These are phyloP conservation scores for Ceratitis capitata DNA, from an alignment of 1,140 invertebrate genomes.

Conservation along the genomic window DNA sequence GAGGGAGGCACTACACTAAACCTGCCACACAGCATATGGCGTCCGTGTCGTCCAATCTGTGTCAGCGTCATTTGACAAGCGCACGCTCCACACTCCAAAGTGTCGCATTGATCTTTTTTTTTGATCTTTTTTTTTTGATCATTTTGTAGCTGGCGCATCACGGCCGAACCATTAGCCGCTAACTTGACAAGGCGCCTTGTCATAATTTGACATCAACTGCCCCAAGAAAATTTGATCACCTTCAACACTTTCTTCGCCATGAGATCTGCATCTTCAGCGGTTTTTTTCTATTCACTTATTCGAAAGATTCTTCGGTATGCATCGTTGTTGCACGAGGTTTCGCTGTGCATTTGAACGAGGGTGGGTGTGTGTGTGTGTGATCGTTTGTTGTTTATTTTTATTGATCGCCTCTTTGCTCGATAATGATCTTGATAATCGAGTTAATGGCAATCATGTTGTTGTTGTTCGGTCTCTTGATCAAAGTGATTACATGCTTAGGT, in stretches of 20 bases:
- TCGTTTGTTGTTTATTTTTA: background rate
- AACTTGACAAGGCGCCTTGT: slow-evolving; percentile 12
- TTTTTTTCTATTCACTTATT: background rate
- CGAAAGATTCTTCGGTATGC: background rate
- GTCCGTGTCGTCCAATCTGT: background rate
- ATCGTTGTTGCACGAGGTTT: background rate
- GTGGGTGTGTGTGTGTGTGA: background rate
- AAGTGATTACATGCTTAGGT: slow-evolving; percentile 19
- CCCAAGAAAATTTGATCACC: background rate
- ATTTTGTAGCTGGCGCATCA: background rate
- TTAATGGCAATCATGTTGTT: slow-evolving; percentile 18
- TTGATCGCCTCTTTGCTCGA: background rate
- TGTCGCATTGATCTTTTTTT: background rate
- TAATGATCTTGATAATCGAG: slow-evolving; percentile 20
- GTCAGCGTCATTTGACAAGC: background rate
- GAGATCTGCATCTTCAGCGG: background rate
- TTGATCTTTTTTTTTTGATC: background rate
- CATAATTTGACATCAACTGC: slow-evolving; percentile 30
- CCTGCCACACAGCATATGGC: background rate
- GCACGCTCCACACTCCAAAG: background rate
- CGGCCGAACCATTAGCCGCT: slow-evolving; percentile 4
- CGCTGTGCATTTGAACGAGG: too few species aligned
- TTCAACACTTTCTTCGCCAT: background rate
- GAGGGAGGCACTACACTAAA: background rate
- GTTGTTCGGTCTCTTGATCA: slow-evolving; percentile 18